phyloP scores from a whole-genome alignment of 1,140 invertebrate species.

The Cydia strobilella region DNA sequence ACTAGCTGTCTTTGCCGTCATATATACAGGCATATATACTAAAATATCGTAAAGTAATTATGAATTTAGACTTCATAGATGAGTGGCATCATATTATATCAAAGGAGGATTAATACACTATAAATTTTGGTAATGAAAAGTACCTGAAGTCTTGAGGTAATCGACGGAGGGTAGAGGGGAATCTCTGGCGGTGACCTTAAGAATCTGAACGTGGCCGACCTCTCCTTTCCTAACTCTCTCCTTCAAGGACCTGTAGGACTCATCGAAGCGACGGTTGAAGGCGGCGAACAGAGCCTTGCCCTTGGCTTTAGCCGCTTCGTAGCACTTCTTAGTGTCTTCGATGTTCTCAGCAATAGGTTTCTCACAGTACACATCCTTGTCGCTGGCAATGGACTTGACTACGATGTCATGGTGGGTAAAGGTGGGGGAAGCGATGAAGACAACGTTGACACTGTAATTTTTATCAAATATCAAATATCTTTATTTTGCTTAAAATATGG shows the following conservation, averaged over 20 bases:
- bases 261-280: conserved; percentile 87
- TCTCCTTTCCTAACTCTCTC: conserved; percentile 80
- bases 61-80: too few relatives aligned
- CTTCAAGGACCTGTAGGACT: conserved; percentile 80
- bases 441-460: conserved; percentile 78
- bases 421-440: conserved; percentile 83
- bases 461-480: too few relatives aligned
- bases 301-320: conserved; percentile 81
- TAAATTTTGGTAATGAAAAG: conserved; percentile 33
- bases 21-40: too few relatives aligned
- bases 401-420: conserved; percentile 83
- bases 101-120: too few relatives aligned
- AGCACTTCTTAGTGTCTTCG: conserved; percentile 81
- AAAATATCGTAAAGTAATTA: too few relatives aligned
- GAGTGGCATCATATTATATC: too few relatives aligned
- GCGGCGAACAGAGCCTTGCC: conserved; percentile 83
- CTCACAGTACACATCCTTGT: conserved; percentile 86
- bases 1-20: too few relatives aligned
- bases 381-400: conserved; percentile 79
- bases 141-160: conserved; percentile 83
- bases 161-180: conserved; percentile 82
- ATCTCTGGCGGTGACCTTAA: conserved; percentile 84
- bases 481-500: too few relatives aligned
- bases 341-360: conserved; percentile 85
- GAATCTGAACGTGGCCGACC: conserved; percentile 82